Evolutionary conservation across 2,888 invertebrate species (phyloP).

Genomic region (Caradrina clavipalpis): DNA sequence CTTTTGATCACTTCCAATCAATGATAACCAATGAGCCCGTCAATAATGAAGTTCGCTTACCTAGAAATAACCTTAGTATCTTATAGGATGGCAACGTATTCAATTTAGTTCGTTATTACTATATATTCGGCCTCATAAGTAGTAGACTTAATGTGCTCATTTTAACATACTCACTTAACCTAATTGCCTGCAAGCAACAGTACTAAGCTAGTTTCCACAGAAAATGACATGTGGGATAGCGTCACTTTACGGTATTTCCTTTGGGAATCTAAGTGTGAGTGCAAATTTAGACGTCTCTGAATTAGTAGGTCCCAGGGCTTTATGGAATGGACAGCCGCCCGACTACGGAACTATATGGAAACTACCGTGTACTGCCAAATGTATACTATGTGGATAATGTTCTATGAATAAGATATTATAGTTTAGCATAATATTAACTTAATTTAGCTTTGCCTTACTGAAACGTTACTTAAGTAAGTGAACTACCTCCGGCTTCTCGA

Average conservation of each 20-base stretch:
- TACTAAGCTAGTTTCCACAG: conserved; percentile 45
- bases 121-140: background rate
- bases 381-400: background rate
- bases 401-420: conserved; percentile 4
- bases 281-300: conserved; percentile 53
- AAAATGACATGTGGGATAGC: conserved; percentile 64
- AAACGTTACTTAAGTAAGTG: background rate
- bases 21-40: no score
- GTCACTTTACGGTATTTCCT: conserved; percentile 70
- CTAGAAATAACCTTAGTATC: no score
- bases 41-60: no score
- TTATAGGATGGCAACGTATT: no score
- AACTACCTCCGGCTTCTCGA: no score
- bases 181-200: conserved; percentile 35
- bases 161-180: conserved; percentile 28
- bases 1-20: no score
- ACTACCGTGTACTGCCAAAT: conserved; percentile 1
- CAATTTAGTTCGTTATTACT: background rate
- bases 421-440: background rate
- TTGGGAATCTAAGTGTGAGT: conserved; percentile 63
- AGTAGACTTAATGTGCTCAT: background rate
- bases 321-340: conserved; percentile 17
- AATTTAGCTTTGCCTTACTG: background rate
- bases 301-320: conserved; percentile 45
- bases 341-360: conserved; percentile 15